These are phyloP conservation scores for Scaptomyza parva DNA, from an alignment of 2,888 invertebrate genomes.

Conservation along the genomic window DNA sequence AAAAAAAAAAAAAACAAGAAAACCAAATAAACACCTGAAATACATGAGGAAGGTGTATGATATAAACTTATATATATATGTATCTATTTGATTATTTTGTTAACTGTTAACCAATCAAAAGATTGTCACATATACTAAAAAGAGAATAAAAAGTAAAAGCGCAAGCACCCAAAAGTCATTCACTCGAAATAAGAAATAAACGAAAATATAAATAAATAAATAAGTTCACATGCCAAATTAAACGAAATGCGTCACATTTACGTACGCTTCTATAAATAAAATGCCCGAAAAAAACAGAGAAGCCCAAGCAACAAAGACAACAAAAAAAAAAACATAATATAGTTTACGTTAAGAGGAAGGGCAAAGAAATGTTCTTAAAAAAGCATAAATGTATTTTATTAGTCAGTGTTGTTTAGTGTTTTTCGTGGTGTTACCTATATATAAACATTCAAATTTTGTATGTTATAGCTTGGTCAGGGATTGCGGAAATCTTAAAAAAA, in stretches of 20 bases:
- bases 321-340: conserved; percentile 34
- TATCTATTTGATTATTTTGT: not conserved
- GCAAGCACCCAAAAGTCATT: conserved; percentile 49
- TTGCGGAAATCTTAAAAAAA: conserved; percentile 54
- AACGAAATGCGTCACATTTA: conserved; percentile 68
- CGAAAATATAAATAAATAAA: conserved; percentile 44
- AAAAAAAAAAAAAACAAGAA: conserved; percentile 4
- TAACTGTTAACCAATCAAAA: conserved; percentile 34
- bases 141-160: conserved; percentile 12
- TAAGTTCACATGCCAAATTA: conserved; percentile 56
- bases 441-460: not conserved
- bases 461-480: conserved; percentile 23
- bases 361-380: conserved; percentile 57
- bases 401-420: conserved; percentile 26
- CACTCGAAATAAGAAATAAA: conserved; percentile 39
- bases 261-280: conserved; percentile 59
- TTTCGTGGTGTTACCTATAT: not conserved
- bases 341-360: conserved; percentile 38
- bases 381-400: conserved; percentile 61
- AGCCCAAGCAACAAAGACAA: conserved; percentile 22
- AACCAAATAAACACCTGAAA: not conserved
- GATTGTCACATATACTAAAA: conserved; percentile 52
- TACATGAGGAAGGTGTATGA: conserved; percentile 39
- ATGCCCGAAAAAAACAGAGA: conserved; percentile 19
- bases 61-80: conserved; percentile 6